Evolutionary conservation across 30 jellyfish, hydroid and myxozoan species (phyloP).

Genomic region (Catostylus mosaicus): DNA sequence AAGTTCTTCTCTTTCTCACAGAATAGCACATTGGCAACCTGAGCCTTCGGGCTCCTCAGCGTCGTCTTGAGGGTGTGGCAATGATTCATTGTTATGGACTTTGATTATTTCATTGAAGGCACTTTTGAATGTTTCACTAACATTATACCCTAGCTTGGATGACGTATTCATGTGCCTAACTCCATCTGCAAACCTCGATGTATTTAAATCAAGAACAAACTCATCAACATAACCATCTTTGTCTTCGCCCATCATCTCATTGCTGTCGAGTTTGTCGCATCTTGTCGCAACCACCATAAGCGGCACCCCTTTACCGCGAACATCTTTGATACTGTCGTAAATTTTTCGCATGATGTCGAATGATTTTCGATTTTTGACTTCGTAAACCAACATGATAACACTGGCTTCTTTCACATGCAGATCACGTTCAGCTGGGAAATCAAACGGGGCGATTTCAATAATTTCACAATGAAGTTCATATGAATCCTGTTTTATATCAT

Average conservation of each 20-base stretch:
- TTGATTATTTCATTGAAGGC: slow-evolving; percentile 35
- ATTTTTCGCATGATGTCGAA: slow-evolving; percentile 52
- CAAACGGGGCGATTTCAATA: slow-evolving; percentile 59
- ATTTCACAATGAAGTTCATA: slow-evolving; percentile 37
- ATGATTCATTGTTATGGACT: slow-evolving; percentile 4
- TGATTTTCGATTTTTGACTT: slow-evolving; percentile 50
- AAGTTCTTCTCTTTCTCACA: neutral
- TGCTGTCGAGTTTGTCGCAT: slow-evolving; percentile 46
- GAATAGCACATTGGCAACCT: slow-evolving; percentile 9
- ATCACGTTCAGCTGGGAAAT: slow-evolving; percentile 63
- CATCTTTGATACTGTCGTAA: slow-evolving; percentile 25
- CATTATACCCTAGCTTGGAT: slow-evolving; percentile 48
- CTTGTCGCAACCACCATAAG: slow-evolving; percentile 50
- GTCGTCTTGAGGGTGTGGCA: neutral
- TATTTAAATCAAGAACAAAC: slow-evolving; percentile 35
- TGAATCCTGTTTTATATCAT: neutral
- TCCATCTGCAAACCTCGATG: slow-evolving; percentile 32
- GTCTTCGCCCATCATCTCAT: slow-evolving; percentile 33
- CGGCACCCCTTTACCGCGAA: slow-evolving; percentile 46
- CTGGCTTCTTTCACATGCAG: slow-evolving; percentile 48
- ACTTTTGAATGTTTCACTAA: slow-evolving; percentile 17
- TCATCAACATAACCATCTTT: slow-evolving; percentile 48
- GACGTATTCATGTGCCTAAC: slow-evolving; percentile 44
- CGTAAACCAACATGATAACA: slow-evolving; percentile 43
- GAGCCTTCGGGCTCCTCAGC: slow-evolving; percentile 8